Evolutionary conservation across 2,888 invertebrate genomes (phyloP), one percentile per base, ranked within the genome.

Genomic region (Caenorhabditis angaria): DNA sequence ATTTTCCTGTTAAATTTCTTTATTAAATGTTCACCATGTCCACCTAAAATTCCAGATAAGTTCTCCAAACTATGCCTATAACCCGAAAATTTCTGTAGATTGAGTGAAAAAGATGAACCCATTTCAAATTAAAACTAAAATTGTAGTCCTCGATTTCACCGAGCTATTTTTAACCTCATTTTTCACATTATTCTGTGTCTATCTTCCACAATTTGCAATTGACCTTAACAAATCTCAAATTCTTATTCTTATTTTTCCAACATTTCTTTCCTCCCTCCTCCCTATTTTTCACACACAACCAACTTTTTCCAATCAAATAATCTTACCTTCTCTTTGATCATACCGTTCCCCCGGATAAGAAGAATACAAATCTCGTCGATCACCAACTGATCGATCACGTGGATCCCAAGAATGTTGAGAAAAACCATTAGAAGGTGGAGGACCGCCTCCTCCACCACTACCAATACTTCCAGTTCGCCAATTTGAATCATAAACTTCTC

Each of bases 241-340:
- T 35, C 35, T 35, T 14, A 35, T 35, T 14, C 35, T 10, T 35
- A 35, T 54, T 61, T 35, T 20, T 28, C 32, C n/a, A 61, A 20
- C 2, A 54, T 14, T 32, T 53, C 27, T 14, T 24, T 22, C 27
- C 29, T 32, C 32, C 32, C 56, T 18, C 20, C 63, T 3, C 29
- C 5, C 20, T 35, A 35, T 35, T 35, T 10, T 10, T 10, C 6
- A 10, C 6, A 35, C 14, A 6, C 35, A 10, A 6, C 35, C 35
- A 35, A 10, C 35, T 35, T 6, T 10, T 35, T 5, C 18, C 50
- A 12, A 6, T n/a, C 50, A 14, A 24, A 24, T 61, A 28, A 27
- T 25, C 72, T 59, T 48, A 72, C 72, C 64, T 72, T 72, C 72
- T 67, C 72, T 64, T 29, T 72, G 72, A 57, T 53, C 67, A 61